Evolutionary conservation across 2,888 invertebrate genomes (phyloP).

Genomic region (Lordiphosa fenestrarum): DNA sequence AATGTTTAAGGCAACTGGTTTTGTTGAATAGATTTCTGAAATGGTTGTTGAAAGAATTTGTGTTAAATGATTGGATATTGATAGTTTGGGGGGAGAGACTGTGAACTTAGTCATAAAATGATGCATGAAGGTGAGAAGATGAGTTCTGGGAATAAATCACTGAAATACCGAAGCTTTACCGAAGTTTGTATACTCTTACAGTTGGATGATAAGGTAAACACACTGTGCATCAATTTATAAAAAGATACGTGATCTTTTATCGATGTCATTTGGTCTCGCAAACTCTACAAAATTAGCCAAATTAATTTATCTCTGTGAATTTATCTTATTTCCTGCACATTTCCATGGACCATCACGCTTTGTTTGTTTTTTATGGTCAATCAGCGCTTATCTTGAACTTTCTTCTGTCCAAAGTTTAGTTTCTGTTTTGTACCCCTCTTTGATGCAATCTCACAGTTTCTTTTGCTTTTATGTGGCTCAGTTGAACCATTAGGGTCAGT

Average conservation of each 20-base stretch:
- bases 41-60: conserved; percentile 23
- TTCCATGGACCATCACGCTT: background rate
- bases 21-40: conserved; percentile 7
- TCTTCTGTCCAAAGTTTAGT: conserved; percentile 39
- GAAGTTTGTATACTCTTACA: background rate
- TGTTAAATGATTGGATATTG: conserved; percentile 30
- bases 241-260: background rate
- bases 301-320: conserved; percentile 2
- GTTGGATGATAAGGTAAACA: too few species aligned
- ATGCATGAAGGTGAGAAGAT: conserved; percentile 1
- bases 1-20: conserved; percentile 16
- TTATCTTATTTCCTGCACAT: conserved; percentile 16
- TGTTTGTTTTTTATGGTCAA: conserved; percentile 32
- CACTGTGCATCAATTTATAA: background rate
- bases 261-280: background rate
- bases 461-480: conserved; percentile 19
- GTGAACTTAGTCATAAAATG: conserved; percentile 18
- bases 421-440: conserved; percentile 15
- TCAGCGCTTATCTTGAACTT: conserved; percentile 46
- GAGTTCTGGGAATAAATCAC: conserved; percentile 4
- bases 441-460: conserved; percentile 3
- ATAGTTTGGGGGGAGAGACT: conserved; percentile 21
- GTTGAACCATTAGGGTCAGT: conserved; percentile 55
- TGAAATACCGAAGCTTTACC: background rate
- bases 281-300: too few species aligned